Conservation (phyloP, 2,888 invertebrate genomes). For the Gasteruption jaculator region DNA sequence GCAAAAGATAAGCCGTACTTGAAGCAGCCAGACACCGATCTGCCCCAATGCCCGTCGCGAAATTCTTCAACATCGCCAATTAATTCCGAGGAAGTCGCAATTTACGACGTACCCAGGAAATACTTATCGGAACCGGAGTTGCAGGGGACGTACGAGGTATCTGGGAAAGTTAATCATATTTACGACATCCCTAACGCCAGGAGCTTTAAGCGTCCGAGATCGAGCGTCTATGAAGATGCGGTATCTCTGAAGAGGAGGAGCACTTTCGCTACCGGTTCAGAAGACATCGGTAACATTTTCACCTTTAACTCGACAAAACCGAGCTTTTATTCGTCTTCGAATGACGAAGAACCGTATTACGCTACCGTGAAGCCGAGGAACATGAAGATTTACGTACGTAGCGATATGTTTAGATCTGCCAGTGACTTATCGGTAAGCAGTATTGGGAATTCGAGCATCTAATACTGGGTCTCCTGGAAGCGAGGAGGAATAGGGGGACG, state of each 20-base stretch:
- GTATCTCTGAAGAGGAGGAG: slow-evolving; percentile 25
- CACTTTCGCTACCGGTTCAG: not conserved
- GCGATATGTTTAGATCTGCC: slow-evolving; percentile 18
- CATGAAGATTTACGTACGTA: slow-evolving; percentile 12
- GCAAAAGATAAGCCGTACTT: no score
- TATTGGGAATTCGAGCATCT: no score
- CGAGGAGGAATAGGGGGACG: no score
- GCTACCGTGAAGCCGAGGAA: slow-evolving; percentile 29
- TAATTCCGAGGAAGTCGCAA: no score
- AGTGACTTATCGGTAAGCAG: slow-evolving; percentile 4
- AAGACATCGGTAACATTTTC: no score
- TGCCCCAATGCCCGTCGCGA: no score
- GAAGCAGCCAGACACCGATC: no score
- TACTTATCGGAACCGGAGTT: slow-evolving; percentile 28
- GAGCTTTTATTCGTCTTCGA: slow-evolving; percentile 19
- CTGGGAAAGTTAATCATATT: slow-evolving; percentile 6
- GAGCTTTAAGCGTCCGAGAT: slow-evolving; percentile 23
- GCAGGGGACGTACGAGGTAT: slow-evolving; percentile 15
- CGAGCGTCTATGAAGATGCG: slow-evolving; percentile 30
- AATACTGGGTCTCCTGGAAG: no score
- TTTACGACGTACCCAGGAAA: slow-evolving; percentile 28
- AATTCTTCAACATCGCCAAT: not conserved
- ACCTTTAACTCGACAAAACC: no score
- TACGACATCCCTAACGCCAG: slow-evolving; percentile 31
- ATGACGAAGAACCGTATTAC: slow-evolving; percentile 20